A percentile compares a stretch with the other conserved stretches of the same genome.
phyloP scores from a whole-genome alignment of 2,888 invertebrate species.

The Platypus cylindrus region DNA sequence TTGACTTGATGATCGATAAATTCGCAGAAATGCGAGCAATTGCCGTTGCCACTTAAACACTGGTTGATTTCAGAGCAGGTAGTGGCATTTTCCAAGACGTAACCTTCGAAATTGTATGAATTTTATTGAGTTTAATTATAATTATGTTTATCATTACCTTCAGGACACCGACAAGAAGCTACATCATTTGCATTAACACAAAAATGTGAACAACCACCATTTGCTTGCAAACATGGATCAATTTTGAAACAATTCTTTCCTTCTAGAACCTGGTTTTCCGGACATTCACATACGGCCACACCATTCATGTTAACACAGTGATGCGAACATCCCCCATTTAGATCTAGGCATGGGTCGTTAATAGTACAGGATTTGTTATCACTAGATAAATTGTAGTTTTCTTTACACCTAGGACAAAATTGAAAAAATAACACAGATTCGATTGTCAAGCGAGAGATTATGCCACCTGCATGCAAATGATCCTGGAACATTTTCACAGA shows the following conservation, averaged over 20 bases:
- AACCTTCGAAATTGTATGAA: conserved; percentile 5
- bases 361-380: conserved; percentile 31
- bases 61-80: conserved; percentile 36
- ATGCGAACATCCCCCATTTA: conserved; percentile 31
- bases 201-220: conserved; percentile 30
- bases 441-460: not conserved
- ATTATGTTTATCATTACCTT: no score
- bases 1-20: conserved; percentile 36
- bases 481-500: conserved; percentile 40
- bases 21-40: conserved; percentile 40
- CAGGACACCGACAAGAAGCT: conserved; percentile 38
- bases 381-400: conserved; percentile 31
- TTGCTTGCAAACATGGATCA: conserved; percentile 31
- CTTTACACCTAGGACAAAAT: conserved; percentile 6
- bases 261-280: conserved; percentile 29
- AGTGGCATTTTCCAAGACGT: conserved; percentile 19
- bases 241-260: conserved; percentile 22
- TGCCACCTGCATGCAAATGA: conserved; percentile 41
- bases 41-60: conserved; percentile 38
- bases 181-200: conserved; percentile 32
- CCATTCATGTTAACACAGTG: conserved; percentile 28
- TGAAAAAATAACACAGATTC: not conserved
- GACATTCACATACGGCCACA: conserved; percentile 37
- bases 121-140: no score
- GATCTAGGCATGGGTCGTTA: conserved; percentile 33